Evolutionary conservation across 2,797 vertebrate species (phyloP).

Genomic region (Emydoidea blandingii): DNA sequence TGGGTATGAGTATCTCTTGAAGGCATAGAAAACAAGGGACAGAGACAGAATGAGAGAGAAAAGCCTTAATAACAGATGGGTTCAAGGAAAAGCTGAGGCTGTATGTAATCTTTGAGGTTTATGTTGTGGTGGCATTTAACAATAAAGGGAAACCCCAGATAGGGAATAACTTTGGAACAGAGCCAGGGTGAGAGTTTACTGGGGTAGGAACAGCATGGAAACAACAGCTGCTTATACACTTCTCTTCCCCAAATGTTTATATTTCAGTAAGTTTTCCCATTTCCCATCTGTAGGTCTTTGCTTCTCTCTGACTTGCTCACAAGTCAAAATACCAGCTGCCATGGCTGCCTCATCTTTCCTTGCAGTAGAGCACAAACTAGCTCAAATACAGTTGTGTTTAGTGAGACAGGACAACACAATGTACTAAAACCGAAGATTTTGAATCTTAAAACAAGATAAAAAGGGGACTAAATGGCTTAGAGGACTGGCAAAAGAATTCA

Average conservation of each 20-base stretch:
- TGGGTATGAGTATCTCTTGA: background rate
- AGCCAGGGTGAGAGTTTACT: background rate
- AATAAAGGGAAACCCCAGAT: background rate
- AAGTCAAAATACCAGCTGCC: background rate
- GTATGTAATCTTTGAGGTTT: background rate
- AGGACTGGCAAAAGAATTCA: background rate
- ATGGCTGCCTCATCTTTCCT: background rate
- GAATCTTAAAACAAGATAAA: background rate
- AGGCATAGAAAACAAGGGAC: too few relatives aligned
- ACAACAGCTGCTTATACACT: background rate
- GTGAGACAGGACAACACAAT: background rate
- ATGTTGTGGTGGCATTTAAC: background rate
- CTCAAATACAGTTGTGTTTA: background rate
- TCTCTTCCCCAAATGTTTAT: background rate
- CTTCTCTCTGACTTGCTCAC: background rate
- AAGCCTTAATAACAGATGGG: background rate
- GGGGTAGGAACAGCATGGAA: background rate
- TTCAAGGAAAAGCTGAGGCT: background rate
- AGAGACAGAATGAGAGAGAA: too few relatives aligned
- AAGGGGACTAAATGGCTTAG: too few relatives aligned
- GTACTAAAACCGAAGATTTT: background rate
- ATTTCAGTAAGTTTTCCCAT: background rate
- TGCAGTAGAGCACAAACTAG: too few relatives aligned
- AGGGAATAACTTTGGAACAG: rapidly evolving
- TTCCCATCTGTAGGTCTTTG: background rate